Percentiles rank a stretch among this genome's conserved stretches.
Evolutionary conservation across 2,888 invertebrate genomes (phyloP).

Genomic region (Dryobotodes eremita): DNA sequence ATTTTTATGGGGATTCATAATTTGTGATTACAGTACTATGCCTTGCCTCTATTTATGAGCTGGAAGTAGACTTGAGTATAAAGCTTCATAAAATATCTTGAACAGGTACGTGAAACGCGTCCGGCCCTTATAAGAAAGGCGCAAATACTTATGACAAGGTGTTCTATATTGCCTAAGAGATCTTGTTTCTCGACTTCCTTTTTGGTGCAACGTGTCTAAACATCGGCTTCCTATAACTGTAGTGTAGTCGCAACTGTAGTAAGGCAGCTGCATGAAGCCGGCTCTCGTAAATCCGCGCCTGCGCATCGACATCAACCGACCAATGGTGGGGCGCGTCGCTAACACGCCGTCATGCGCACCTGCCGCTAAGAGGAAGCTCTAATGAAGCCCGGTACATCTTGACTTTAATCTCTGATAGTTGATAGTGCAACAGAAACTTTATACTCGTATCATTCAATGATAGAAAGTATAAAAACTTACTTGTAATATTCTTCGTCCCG

Average conservation of each 20-base stretch:
- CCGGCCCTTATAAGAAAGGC: constrained; percentile 30
- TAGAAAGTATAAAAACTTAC: background rate
- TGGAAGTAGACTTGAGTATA: background rate
- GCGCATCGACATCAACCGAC: constrained; percentile 74
- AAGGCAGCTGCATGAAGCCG: constrained; percentile 81
- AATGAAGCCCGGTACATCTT: constrained; percentile 77
- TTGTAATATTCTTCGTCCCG: background rate
- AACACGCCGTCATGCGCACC: constrained; percentile 80
- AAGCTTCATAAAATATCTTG: constrained; percentile 13
- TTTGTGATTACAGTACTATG: background rate
- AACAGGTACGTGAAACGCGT: constrained; percentile 24
- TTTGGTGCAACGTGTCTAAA: constrained; percentile 78
- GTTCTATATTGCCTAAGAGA: constrained; percentile 58
- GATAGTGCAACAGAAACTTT: constrained; percentile 55
- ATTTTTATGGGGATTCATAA: constrained; percentile 38
- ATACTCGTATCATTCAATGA: constrained; percentile 4
- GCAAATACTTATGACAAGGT: constrained; percentile 54
- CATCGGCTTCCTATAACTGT: constrained; percentile 80
- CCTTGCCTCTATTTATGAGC: background rate
- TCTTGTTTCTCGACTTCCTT: constrained; percentile 77
- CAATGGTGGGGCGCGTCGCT: constrained; percentile 76
- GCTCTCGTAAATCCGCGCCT: constrained; percentile 81
- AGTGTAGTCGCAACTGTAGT: constrained; percentile 68
- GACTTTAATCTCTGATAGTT: constrained; percentile 63
- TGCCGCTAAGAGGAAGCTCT: constrained; percentile 85